Percentiles rank a stretch among this genome's conserved stretches.
Evolutionary conservation across 2,888 invertebrate species (phyloP).

Genomic region (Drosophila birchii): DNA sequence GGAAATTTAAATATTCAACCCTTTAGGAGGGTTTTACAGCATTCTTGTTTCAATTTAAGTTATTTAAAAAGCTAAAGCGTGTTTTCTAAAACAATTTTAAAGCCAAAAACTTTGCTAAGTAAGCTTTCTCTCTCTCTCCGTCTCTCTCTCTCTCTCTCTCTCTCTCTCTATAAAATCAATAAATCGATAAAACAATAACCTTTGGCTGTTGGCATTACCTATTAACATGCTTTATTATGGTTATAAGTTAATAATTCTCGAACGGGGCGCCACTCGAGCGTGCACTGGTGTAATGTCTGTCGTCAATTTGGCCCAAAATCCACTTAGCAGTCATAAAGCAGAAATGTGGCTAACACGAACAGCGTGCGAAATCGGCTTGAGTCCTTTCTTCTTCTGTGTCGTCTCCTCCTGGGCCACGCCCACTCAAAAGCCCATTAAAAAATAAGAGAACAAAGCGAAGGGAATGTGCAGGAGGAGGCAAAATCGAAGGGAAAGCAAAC

Average conservation of each 20-base stretch:
- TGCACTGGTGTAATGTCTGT: slow-evolving; percentile 25
- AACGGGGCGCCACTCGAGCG: slow-evolving; percentile 26
- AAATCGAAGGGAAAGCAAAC: slow-evolving; percentile 7
- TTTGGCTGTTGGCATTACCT: slow-evolving; percentile 6
- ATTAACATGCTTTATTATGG: slow-evolving; percentile 29
- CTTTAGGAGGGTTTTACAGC: background rate
- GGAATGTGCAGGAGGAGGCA: slow-evolving; percentile 25
- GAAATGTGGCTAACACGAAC: slow-evolving; percentile 22
- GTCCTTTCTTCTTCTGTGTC: background rate
- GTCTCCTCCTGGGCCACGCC: slow-evolving; percentile 28
- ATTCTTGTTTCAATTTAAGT: background rate
- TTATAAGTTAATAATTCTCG: slow-evolving; percentile 28
- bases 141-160: no score
- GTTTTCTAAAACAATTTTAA: background rate
- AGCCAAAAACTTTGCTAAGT: background rate
- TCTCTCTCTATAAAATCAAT: background rate
- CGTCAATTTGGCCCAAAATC: slow-evolving; percentile 41
- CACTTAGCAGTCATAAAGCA: slow-evolving; percentile 38
- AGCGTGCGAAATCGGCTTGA: slow-evolving; percentile 39
- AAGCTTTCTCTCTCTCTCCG: no score
- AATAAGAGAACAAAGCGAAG: slow-evolving; percentile 26
- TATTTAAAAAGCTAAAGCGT: background rate
- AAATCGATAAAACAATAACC: slow-evolving; percentile 1
- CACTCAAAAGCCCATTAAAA: slow-evolving; percentile 46
- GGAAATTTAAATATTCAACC: background rate